Conservation (phyloP, 2,888 invertebrate genomes). For the Acronicta leporina region DNA sequence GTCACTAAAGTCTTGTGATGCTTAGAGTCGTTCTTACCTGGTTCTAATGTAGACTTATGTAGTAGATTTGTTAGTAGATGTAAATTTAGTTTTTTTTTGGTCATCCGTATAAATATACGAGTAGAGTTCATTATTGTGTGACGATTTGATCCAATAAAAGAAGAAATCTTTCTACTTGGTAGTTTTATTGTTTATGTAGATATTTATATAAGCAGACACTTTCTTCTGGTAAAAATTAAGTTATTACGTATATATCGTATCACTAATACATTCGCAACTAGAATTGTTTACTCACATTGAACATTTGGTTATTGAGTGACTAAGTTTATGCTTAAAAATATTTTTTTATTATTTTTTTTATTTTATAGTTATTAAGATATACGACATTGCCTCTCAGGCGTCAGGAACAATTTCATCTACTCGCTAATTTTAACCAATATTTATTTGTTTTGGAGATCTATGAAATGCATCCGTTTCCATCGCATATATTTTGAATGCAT, state of each 20-base stretch:
- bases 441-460: constrained; percentile 79
- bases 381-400: constrained; percentile 87
- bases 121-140: constrained; percentile 8
- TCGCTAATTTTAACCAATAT: constrained; percentile 85
- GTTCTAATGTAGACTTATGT: constrained; percentile 30
- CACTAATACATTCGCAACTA: constrained; percentile 89
- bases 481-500: constrained; percentile 78
- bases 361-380: constrained; percentile 82
- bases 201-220: constrained; percentile 88
- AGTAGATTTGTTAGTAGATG: constrained; percentile 44
- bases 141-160: constrained; percentile 47
- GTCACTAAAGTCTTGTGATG: constrained; percentile 11
- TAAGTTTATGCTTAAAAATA: constrained; percentile 82
- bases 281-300: constrained; percentile 88
- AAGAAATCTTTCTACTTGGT: constrained; percentile 79
- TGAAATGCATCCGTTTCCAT: constrained; percentile 76
- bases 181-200: constrained; percentile 87
- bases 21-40: constrained; percentile 53
- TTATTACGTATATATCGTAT: constrained; percentile 89
- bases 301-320: constrained; percentile 88
- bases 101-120: neutral
- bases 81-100: constrained; percentile 3
- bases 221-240: constrained; percentile 87
- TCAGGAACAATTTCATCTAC: constrained; percentile 89
- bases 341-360: constrained; percentile 60